Evolutionary conservation across 1,140 invertebrate species (phyloP), one percentile per base, ranked within the genome.

Genomic region (Diuraphis noxia): DNA sequence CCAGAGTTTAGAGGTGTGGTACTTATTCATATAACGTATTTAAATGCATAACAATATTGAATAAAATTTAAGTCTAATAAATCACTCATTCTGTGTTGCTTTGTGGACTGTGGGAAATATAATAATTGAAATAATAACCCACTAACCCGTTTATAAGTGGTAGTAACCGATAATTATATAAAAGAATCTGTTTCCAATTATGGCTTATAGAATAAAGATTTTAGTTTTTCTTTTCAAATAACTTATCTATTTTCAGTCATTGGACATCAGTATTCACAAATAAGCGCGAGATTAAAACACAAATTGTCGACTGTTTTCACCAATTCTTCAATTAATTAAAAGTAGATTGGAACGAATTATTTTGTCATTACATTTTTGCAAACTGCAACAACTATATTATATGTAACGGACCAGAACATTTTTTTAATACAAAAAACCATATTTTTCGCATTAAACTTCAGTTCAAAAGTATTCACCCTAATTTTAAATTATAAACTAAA

Each of bases 81-180:
- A 82, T 46, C 41, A 85, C 25, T 43, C 82, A 36, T 7, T 43
- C 82, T 17, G 7, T 19, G n/a, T 21, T 17, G 30, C n/a, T 34
- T 85, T 34, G 82, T 46, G n/a, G 21, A 85, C 41, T 85, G 82
- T 85, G 82, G 19, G 82, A 85, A 85, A 85, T 34, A 41, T n/a
- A 41, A 34, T 46, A 43, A 84, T 43, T 19, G 13, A 84, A 84
- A 43, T n/a, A 85, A 43, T n/a, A 84, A n/a, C n/a, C 38, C 10
- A 4, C 38, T 40, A 82, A 82, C 79, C 9, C 81, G 36, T 41
- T 82, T 72, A 72, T n/a, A n/a, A n/a, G 30, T n/a, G 10, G 30
- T n/a, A 63, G 10, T 63, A n/a, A 63, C 30, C n/a, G 30, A 63
- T 63, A 63, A 63, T 72, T n/a, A 72, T n/a, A 72, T 72, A 72